Evolutionary conservation across 2,888 invertebrate species (phyloP), one percentile per base, ranked within the genome.

Genomic region (Thereva nobilitata): DNA sequence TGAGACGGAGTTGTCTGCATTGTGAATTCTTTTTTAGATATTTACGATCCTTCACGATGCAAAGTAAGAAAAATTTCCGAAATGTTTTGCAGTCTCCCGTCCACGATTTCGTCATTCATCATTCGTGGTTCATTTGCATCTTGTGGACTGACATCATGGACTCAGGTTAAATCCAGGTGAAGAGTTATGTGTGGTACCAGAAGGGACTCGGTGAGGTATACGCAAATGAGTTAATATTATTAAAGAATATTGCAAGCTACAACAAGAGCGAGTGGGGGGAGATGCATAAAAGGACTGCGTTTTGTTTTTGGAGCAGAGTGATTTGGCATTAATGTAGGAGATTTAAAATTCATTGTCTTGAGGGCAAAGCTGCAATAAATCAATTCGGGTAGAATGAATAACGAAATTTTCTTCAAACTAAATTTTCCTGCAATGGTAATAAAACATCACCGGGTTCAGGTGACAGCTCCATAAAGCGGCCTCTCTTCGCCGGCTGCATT

Each of bases 31-130:
- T 23, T n/a, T 23, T 23, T 23, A 23, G 23, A 23, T 23, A 23
- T 23, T 23, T 23, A 23, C 23, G 23, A 23, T 23, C 23, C 23
- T 23, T 23, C 23, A 23, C 23, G 23, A 23, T 23, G 23, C 23
- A 23, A 23, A 23, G 23, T 23, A 23, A 23, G 23, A 23, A 23
- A 23, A 23, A 23, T 23, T 2, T 23, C 23, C 23, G 23, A 23
- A 23, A 23, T 23, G 23, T 23, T 23, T 23, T 59, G 59, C 59
- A 47, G 37, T 37, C 38, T 5, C 12, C 10, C 49, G 47, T 47
- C 49, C 59, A 59, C 37, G 59, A 59, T 59, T 59, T 59, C 59
- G 47, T 59, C 59, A 49, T 47, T 41, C 47, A 49, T 47, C 47
- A 59, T 10, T 37, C 38, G 47, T 45, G 47, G 1, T 10, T 44